Evolutionary conservation across 2,113 vertebrate species (phyloP).

Genomic region (Merops nubicus): DNA sequence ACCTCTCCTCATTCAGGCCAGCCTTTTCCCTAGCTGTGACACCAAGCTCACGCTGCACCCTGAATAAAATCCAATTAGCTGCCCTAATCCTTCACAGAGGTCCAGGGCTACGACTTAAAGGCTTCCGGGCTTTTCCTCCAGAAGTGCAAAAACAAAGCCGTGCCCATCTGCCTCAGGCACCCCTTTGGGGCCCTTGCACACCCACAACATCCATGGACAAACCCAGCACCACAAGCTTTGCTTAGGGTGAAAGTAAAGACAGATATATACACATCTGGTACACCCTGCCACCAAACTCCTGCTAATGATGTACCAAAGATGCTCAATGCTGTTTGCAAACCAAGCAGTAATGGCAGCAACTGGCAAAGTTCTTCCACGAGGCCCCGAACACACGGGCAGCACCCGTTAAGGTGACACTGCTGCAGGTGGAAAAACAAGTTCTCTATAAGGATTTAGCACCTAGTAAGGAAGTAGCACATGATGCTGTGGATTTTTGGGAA

Average conservation of each 20-base stretch:
- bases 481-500: neutral
- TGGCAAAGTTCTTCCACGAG: fast-evolving
- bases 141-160: neutral
- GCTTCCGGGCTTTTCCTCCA: neutral
- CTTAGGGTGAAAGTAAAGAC: fast-evolving
- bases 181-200: neutral
- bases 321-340: neutral
- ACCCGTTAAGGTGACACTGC: neutral
- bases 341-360: fast-evolving
- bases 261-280: fast-evolving
- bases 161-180: neutral
- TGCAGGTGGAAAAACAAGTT: neutral
- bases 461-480: neutral
- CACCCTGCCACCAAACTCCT: neutral
- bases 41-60: fast-evolving
- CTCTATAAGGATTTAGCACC: neutral
- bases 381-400: fast-evolving
- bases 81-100: neutral
- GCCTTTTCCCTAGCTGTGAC: neutral
- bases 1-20: neutral
- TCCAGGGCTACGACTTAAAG: fast-evolving
- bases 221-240: neutral
- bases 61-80: neutral
- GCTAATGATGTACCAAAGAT: neutral
- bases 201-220: neutral